Evolutionary conservation across 2,113 vertebrate genomes (phyloP), one percentile per base, ranked within the genome.

Genomic region (Myiozetetes cayanensis): DNA sequence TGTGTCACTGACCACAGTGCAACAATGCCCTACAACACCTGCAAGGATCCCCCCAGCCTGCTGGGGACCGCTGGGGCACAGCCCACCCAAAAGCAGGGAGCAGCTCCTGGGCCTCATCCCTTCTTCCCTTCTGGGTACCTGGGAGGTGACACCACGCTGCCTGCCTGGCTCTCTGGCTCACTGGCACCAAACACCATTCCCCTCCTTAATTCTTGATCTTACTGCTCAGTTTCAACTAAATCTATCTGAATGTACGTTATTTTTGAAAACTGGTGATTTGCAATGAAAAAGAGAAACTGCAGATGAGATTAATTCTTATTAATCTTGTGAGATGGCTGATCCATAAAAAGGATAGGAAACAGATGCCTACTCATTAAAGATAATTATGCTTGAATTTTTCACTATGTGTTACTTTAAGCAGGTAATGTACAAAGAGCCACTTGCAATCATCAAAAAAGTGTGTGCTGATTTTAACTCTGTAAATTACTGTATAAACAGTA

Each of bases 1-100:
- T 0, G 10, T 28, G n/a, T 8, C 37, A 18, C 19, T 44, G 53
- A 53, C 5, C 10, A 9, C 21, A 44, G 19, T 0, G 0, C 10
- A 66, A 12, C 12, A 20, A 4, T 22, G 22, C 5, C 53, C 24
- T 49, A 9, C 28, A 39, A 27, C 0, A 0, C 15, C 18, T n/a
- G 8, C 25, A 44, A 81, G 6, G 9, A 47, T 15, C 4, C 5
- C 11, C 20, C 9, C 20, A 33, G 9, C 4, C 10, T 4, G 0
- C 33, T 2, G 6, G 39, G 6, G 14, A 23, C 8, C 3, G 14
- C 9, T 39, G 18, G 39, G 17, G 9, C 43, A 90, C 8, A 9
- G 3, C 2, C 2, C 8, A n/a, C 11, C 5, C 8, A 1, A 39
- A 78, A 24, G 28, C 33, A 62, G 17, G 9, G 30, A 37, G 8